Evolutionary conservation across 2,113 vertebrate species (phyloP).

Genomic region (Actinemys pallida): DNA sequence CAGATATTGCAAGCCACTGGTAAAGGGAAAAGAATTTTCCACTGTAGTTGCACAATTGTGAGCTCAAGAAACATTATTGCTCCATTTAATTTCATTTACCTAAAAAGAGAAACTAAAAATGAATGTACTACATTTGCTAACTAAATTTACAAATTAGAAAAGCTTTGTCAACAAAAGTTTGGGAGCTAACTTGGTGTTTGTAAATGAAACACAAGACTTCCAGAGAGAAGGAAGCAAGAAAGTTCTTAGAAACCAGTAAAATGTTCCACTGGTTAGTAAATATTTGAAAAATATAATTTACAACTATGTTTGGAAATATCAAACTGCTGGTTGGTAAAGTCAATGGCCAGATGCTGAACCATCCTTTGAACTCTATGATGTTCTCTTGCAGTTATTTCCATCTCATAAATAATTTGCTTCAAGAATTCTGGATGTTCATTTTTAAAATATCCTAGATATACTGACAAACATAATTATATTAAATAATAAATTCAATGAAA

Average conservation of each 20-base stretch:
- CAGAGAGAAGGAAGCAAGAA: not conserved
- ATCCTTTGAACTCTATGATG: slow-evolving; percentile 3
- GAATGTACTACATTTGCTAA: not conserved
- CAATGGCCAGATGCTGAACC: not conserved
- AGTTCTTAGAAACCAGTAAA: not conserved
- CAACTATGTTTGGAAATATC: not conserved
- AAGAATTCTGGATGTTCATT: slow-evolving; percentile 3
- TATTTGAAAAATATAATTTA: not conserved
- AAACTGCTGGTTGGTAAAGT: not conserved
- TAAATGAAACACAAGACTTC: not conserved
- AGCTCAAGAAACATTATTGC: not conserved
- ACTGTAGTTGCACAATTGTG: not conserved
- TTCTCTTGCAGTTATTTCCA: not conserved
- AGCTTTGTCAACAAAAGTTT: not conserved
- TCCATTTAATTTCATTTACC: not conserved
- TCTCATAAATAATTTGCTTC: slow-evolving; percentile 34
- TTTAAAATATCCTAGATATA: not conserved
- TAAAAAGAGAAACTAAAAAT: not conserved
- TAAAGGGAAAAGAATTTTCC: not conserved
- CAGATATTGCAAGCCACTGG: not conserved
- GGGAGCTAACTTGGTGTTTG: not conserved
- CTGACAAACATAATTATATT: not conserved
- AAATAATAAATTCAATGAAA: not conserved
- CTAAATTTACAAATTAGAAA: not conserved
- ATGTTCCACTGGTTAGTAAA: not conserved